Evolutionary conservation across 2,797 vertebrate species (phyloP), one percentile per base, ranked within the genome.

Genomic region (Melanotaenia parkinsoni): DNA sequence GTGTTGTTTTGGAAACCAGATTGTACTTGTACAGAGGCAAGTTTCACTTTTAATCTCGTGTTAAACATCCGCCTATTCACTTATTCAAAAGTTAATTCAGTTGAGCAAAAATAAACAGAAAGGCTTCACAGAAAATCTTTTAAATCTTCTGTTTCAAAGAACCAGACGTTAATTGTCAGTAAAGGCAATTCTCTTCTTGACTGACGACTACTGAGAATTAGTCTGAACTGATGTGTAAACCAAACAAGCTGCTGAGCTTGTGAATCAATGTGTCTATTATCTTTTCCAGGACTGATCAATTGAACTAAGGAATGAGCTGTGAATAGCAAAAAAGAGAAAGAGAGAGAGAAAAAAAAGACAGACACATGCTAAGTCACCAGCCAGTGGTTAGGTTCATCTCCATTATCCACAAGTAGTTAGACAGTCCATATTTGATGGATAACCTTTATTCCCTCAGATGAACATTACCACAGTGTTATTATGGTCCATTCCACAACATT

Each of bases 241-340:
- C 77, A 77, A 76, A 69, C 81, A 74, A 81, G 88, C 79, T 89
- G 85, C 88, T 91, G 88, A 89, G 86, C 83, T 76, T 63, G 83
- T 82, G 85, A 91, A 93, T 93, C 92, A 92, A 93, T 93, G 79
- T 80, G 83, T 92, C 91, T 89, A 91, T 94, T 92, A 90, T 92
- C 89, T 92, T 92, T 91, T 91, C 85, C 87, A n/a, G 76, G 77
- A 71, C 82, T 77, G 86, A 93, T 92, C 90, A 89, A 91, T 93
- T 67, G 38, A 87, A 78, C 64, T 33, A 58, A 87, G 80, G 78
- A 90, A 90, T 84, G 73, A 80, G 77, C 82, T 80, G 81, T 67
- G 82, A 91, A 84, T 76, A 75, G 79, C 51, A 64, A 73, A 84
- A 81, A 60, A 28, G n/a, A 56, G 11, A 76, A 62, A 28, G 26